phyloP scores from a whole-genome alignment of 1,140 invertebrate species.

The Zeugodacus cucurbitae region DNA sequence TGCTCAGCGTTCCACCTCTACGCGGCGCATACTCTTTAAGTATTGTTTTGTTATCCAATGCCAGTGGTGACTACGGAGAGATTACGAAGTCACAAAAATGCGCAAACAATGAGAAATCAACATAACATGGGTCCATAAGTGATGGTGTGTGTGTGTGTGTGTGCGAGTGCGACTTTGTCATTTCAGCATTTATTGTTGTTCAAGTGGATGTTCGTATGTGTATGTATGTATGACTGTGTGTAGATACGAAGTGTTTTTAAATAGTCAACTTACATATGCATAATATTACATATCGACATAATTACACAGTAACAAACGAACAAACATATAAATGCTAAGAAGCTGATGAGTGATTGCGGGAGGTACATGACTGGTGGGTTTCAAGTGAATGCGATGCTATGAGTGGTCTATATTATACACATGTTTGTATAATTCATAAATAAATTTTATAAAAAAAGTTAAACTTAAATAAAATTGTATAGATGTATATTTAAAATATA shows the following conservation, averaged over 20 bases:
- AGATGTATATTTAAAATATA: too few relatives aligned
- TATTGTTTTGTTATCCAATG: background rate
- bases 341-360: background rate
- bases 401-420: background rate
- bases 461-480: too few relatives aligned
- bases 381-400: background rate
- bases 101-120: background rate
- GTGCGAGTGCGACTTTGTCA: background rate
- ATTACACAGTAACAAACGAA: too few relatives aligned
- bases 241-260: background rate
- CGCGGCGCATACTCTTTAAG: background rate
- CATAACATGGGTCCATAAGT: background rate
- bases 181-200: background rate
- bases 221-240: background rate
- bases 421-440: too few relatives aligned
- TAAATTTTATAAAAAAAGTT: too few relatives aligned
- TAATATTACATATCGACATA: background rate
- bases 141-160: background rate
- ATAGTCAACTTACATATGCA: background rate
- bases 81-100: constrained; percentile 20
- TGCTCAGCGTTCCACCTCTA: too few relatives aligned
- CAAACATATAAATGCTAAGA: too few relatives aligned
- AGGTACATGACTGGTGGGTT: background rate
- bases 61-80: background rate
- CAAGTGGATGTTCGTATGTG: background rate